Evolutionary conservation across 2,797 vertebrate genomes (phyloP).

Genomic region (Rhadinocentrus ornatus): DNA sequence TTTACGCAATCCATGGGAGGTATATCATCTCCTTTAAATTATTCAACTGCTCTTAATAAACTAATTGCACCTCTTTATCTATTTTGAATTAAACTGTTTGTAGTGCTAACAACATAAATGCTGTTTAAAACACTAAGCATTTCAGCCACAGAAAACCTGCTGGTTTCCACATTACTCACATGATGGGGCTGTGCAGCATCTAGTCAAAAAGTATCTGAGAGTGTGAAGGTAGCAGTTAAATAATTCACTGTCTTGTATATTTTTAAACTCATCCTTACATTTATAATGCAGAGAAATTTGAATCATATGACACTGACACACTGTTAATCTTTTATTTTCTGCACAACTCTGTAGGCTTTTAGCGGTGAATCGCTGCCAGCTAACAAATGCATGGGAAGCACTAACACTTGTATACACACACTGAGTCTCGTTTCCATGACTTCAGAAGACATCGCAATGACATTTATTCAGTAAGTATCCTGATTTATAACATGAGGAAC

Average conservation of each 20-base stretch:
- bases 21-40: slow-evolving; percentile 30
- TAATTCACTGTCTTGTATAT: slow-evolving; percentile 80
- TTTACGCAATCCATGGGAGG: slow-evolving; percentile 60
- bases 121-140: slow-evolving; percentile 22
- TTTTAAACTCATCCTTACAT: slow-evolving; percentile 82
- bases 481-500: background rate
- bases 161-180: slow-evolving; percentile 28
- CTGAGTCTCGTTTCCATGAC: background rate
- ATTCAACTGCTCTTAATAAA: slow-evolving; percentile 47
- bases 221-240: slow-evolving; percentile 64
- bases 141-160: slow-evolving; percentile 7
- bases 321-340: slow-evolving; percentile 76
- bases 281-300: slow-evolving; percentile 79
- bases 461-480: no score
- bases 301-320: slow-evolving; percentile 75
- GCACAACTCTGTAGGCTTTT: slow-evolving; percentile 57
- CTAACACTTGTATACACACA: background rate
- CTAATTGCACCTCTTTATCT: slow-evolving; percentile 22
- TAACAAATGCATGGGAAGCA: slow-evolving; percentile 50
- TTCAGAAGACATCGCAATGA: slow-evolving; percentile 5
- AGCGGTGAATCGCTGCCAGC: slow-evolving; percentile 56
- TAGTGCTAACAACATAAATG: slow-evolving; percentile 4
- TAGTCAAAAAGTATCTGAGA: slow-evolving; percentile 49
- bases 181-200: slow-evolving; percentile 36
- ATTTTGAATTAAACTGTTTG: slow-evolving; percentile 22